Evolutionary conservation across 2,797 vertebrate species (phyloP).

Genomic region (Phrynocephalus vlangalii): DNA sequence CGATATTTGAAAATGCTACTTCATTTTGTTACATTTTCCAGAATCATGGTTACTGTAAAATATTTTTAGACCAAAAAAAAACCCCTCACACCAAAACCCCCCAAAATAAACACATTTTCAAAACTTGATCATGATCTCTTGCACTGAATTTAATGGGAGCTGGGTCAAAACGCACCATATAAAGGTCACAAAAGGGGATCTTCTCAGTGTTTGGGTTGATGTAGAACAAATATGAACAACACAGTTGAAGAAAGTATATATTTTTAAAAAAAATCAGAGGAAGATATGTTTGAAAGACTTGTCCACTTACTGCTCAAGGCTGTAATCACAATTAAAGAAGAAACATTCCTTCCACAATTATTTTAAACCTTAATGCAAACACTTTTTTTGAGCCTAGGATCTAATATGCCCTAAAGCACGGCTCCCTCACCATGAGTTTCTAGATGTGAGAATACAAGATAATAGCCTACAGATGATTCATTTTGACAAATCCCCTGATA

Average conservation of each 20-base stretch:
- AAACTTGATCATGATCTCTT: not conserved
- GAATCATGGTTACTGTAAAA: no score
- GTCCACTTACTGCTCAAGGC: constrained; percentile 52
- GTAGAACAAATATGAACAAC: constrained; percentile 28
- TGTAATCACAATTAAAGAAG: constrained; percentile 43
- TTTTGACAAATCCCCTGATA: constrained; percentile 63
- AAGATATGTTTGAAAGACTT: constrained; percentile 28
- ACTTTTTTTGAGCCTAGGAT: constrained; percentile 31
- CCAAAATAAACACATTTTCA: not conserved
- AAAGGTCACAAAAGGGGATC: not conserved
- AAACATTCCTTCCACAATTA: constrained; percentile 60
- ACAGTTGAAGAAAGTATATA: constrained; percentile 24
- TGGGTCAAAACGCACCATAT: not conserved
- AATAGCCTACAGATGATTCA: constrained; percentile 53
- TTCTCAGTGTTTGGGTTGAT: not conserved
- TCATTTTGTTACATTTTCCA: no score
- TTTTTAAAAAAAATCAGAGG: constrained; percentile 1
- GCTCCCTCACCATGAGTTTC: constrained; percentile 54
- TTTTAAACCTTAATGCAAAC: constrained; percentile 57
- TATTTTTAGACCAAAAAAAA: no score
- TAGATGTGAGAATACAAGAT: constrained; percentile 63
- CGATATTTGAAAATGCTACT: no score
- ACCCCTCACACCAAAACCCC: no score
- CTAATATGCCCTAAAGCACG: constrained; percentile 48
- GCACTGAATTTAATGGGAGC: not conserved